Conservation (phyloP, 2,888 invertebrate species). For the Drosophila rellima region DNA sequence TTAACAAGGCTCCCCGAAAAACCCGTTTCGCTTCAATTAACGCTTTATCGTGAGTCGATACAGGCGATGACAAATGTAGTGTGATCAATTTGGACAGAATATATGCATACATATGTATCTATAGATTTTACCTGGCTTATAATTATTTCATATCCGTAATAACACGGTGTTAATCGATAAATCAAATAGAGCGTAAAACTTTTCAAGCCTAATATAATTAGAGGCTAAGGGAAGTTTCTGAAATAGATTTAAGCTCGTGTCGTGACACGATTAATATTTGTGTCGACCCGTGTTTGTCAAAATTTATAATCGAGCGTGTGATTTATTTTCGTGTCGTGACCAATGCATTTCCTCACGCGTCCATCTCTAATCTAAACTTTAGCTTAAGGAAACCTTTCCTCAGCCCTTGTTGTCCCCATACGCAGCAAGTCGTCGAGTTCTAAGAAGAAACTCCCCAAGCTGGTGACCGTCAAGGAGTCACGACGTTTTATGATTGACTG, state of each 20-base stretch:
- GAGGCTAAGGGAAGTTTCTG: neutral
- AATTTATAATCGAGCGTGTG: neutral
- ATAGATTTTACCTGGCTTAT: constrained; percentile 7
- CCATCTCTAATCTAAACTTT: neutral
- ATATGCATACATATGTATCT: constrained; percentile 7
- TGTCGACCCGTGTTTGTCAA: neutral
- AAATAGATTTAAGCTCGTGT: neutral
- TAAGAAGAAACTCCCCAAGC: neutral
- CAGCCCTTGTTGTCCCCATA: neutral
- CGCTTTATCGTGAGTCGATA: constrained; percentile 28
- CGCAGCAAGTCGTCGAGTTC: neutral
- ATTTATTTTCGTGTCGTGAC: neutral
- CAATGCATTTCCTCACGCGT: neutral
- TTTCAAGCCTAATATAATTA: neutral
- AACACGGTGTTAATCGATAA: constrained; percentile 23
- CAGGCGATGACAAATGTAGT: constrained; percentile 40
- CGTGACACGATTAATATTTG: no score
- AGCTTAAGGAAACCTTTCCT: neutral
- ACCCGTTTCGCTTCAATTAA: constrained; percentile 55
- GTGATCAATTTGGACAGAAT: constrained; percentile 10
- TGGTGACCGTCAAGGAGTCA: constrained; percentile 69
- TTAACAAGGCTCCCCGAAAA: constrained; percentile 21
- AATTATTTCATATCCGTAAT: constrained; percentile 25
- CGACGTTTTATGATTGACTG: constrained; percentile 89
- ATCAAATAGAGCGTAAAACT: constrained; percentile 17